Percentiles rank a stretch among this genome's conserved stretches.
These are phyloP conservation scores for Ceyx cyanopectus DNA, from an alignment of 2,113 vertebrate species.

Conservation along the genomic window DNA sequence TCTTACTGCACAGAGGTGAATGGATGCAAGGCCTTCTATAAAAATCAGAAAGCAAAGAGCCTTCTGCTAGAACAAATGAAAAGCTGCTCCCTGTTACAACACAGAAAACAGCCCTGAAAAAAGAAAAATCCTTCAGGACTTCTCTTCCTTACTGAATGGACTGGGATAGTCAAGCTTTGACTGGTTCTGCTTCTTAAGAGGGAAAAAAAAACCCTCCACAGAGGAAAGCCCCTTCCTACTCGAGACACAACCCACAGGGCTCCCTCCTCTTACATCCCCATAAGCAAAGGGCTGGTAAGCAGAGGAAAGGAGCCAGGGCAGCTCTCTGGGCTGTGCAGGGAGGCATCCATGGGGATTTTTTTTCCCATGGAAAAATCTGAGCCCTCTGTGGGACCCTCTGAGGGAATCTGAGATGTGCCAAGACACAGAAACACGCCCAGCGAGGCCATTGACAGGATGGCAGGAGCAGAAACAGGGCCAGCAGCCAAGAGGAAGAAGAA, in stretches of 20 bases:
- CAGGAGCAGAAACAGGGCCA: not conserved
- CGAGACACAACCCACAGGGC: not conserved
- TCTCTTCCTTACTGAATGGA: not conserved
- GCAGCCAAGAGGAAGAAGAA: not conserved
- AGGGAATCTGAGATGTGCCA: not conserved
- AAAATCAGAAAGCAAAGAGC: not conserved
- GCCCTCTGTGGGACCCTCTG: not conserved
- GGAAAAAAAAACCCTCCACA: not conserved
- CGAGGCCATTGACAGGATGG: accelerated
- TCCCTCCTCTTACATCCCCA: accelerated
- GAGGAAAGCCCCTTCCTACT: not conserved
- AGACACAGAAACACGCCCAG: not conserved
- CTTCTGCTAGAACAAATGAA: not conserved
- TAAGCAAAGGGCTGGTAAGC: accelerated
- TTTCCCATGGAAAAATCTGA: not conserved
- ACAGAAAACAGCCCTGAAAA: not conserved
- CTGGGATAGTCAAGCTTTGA: not conserved
- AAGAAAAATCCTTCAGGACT: not conserved
- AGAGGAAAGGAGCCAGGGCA: not conserved
- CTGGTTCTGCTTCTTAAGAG: not conserved
- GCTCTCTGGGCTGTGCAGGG: not conserved
- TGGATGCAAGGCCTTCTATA: not conserved
- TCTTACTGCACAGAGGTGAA: not conserved
- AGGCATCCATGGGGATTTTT: not conserved
- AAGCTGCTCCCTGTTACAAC: not conserved